A percentile compares a stretch with the other conserved stretches of the same genome.
Conservation (phyloP, 1,140 invertebrate species). For the Nebria ingens region DNA sequence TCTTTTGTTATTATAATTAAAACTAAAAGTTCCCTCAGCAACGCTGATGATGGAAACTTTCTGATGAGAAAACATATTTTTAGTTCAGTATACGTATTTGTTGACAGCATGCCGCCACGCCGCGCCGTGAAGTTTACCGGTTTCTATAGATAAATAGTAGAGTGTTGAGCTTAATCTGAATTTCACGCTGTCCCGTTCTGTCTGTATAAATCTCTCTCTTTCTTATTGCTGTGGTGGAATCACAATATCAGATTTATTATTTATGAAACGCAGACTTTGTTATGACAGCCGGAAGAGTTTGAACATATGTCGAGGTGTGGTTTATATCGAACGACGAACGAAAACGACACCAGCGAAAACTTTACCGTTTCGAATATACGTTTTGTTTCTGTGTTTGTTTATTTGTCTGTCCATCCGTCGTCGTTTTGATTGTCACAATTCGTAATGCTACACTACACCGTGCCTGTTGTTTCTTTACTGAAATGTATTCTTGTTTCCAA, state of each 20-base stretch:
- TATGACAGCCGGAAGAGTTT: background rate
- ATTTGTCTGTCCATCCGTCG: too few species aligned
- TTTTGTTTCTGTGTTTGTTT: too few species aligned
- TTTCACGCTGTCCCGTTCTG: too few species aligned
- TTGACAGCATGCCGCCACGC: constrained; percentile 7
- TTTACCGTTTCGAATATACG: too few species aligned
- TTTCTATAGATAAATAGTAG: background rate
- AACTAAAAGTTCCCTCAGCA: background rate
- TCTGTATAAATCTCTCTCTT: too few species aligned
- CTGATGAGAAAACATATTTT: constrained; percentile 8
- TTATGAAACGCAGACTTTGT: background rate
- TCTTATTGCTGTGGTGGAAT: too few species aligned
- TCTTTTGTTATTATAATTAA: constrained; percentile 9
- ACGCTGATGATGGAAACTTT: background rate
- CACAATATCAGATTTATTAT: background rate
- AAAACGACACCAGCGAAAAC: too few species aligned
- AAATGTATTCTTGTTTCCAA: too few species aligned
- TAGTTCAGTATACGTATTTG: background rate
- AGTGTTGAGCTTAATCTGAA: background rate
- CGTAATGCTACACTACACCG: too few species aligned
- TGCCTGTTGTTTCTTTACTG: too few species aligned
- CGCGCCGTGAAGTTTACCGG: background rate
- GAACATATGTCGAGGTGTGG: background rate
- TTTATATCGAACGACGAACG: too few species aligned
- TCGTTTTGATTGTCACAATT: too few species aligned